Evolutionary conservation across 2,888 invertebrate species (phyloP).

Genomic region (Platycheirus albimanus): DNA sequence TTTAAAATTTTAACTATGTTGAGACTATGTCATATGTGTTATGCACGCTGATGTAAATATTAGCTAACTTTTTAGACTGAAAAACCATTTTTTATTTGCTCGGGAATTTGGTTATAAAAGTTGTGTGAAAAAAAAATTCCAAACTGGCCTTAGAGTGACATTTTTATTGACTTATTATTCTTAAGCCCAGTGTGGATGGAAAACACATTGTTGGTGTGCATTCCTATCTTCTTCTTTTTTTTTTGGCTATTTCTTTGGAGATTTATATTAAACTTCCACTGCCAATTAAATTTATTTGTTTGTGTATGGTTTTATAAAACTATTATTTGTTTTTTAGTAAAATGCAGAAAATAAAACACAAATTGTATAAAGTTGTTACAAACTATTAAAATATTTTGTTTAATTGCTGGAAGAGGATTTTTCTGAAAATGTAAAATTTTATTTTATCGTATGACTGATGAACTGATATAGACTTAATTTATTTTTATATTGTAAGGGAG

Average conservation of each 20-base stretch:
- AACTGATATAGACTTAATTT: too few species aligned
- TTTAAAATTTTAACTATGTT: slow-evolving; percentile 39
- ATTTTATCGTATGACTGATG: too few species aligned
- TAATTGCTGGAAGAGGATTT: too few species aligned
- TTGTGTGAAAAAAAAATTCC: slow-evolving; percentile 19
- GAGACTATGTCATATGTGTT: slow-evolving; percentile 41
- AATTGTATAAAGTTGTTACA: slow-evolving; percentile 52
- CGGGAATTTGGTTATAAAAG: slow-evolving; percentile 59
- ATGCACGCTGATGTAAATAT: slow-evolving; percentile 4
- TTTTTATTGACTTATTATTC: slow-evolving; percentile 61
- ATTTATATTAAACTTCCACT: slow-evolving; percentile 74
- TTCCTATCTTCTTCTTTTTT: slow-evolving; percentile 53
- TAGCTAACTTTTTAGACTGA: slow-evolving; percentile 61
- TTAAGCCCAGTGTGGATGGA: slow-evolving; percentile 19
- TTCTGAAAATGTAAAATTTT: background rate
- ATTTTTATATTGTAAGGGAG: too few species aligned
- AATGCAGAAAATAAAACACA: slow-evolving; percentile 17
- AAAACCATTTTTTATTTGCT: slow-evolving; percentile 59
- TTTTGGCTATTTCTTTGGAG: slow-evolving; percentile 55
- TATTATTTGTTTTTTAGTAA: slow-evolving; percentile 35
- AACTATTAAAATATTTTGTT: background rate
- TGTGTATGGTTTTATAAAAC: slow-evolving; percentile 53
- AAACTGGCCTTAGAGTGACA: slow-evolving; percentile 40
- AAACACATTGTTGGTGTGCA: slow-evolving; percentile 53
- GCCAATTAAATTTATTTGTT: slow-evolving; percentile 57